Conservation (phyloP, 2,888 invertebrate species). For the Lasioglossum malachurum region DNA sequence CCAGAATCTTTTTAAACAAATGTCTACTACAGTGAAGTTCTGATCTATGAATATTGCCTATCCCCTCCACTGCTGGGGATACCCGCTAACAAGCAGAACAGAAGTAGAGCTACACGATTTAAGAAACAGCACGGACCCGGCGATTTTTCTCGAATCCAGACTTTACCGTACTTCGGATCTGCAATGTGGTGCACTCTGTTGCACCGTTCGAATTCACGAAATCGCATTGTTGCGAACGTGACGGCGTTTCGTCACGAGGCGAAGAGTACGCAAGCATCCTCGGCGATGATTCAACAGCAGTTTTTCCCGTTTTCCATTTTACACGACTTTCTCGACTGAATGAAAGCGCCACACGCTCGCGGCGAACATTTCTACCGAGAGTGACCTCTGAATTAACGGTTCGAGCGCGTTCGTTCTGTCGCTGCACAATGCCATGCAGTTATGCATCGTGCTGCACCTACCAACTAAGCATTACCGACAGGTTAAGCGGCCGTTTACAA, state of each 20-base stretch:
- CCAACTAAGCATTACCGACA: conserved; percentile 49
- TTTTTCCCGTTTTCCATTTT: background rate
- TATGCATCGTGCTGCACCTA: conserved; percentile 51
- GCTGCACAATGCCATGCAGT: conserved; percentile 30
- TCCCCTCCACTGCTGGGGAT: too few relatives aligned
- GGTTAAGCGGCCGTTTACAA: conserved; percentile 22
- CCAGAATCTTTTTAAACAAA: too few relatives aligned
- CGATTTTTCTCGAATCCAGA: too few relatives aligned
- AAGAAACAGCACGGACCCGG: too few relatives aligned
- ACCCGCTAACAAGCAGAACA: too few relatives aligned
- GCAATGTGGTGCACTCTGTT: background rate
- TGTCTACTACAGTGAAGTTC: too few relatives aligned
- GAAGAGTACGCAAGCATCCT: background rate
- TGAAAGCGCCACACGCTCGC: background rate
- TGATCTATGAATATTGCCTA: too few relatives aligned
- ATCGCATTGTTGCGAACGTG: background rate
- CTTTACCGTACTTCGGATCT: too few relatives aligned
- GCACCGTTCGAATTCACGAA: background rate
- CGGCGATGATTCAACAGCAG: background rate
- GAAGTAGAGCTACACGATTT: too few relatives aligned
- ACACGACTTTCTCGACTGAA: background rate
- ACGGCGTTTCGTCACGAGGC: background rate
- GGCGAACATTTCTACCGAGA: background rate
- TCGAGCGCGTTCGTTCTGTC: background rate
- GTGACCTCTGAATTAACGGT: conserved; percentile 6